Evolutionary conservation across 2,888 invertebrate genomes (phyloP).

Genomic region (Yponomeuta evonymella): DNA sequence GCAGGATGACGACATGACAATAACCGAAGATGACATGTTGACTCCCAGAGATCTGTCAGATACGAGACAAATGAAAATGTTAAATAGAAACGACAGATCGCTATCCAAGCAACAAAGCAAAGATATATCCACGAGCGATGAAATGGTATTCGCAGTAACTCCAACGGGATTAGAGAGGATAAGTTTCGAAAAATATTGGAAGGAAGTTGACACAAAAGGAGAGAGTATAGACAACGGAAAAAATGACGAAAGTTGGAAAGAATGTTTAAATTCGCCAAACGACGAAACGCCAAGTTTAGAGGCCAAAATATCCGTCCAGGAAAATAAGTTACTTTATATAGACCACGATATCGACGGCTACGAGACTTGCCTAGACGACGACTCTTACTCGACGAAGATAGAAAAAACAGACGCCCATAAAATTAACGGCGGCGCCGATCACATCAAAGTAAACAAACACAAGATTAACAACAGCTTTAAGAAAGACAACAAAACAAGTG

Average conservation of each 20-base stretch:
- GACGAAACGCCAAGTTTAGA: slow-evolving; percentile 49
- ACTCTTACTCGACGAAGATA: slow-evolving; percentile 59
- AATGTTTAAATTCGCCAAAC: slow-evolving; percentile 54
- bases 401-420: slow-evolving; percentile 56
- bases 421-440: slow-evolving; percentile 48
- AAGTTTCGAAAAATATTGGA: slow-evolving; percentile 72
- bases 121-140: slow-evolving; percentile 71
- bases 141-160: slow-evolving; percentile 73
- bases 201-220: slow-evolving; percentile 45
- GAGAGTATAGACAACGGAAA: slow-evolving; percentile 44
- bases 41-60: slow-evolving; percentile 56
- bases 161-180: slow-evolving; percentile 70
- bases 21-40: slow-evolving; percentile 65
- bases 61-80: slow-evolving; percentile 48
- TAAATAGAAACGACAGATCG: slow-evolving; percentile 38
- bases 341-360: slow-evolving; percentile 75
- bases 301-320: slow-evolving; percentile 50
- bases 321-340: slow-evolving; percentile 59
- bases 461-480: slow-evolving; percentile 24
- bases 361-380: slow-evolving; percentile 79
- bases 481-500: slow-evolving; percentile 56
- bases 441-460: slow-evolving; percentile 51
- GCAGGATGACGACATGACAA: slow-evolving; percentile 68
- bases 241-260: slow-evolving; percentile 66
- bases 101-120: slow-evolving; percentile 67